phyloP scores from a whole-genome alignment of 2,888 invertebrate genomes.

The Choreutis nemorana region DNA sequence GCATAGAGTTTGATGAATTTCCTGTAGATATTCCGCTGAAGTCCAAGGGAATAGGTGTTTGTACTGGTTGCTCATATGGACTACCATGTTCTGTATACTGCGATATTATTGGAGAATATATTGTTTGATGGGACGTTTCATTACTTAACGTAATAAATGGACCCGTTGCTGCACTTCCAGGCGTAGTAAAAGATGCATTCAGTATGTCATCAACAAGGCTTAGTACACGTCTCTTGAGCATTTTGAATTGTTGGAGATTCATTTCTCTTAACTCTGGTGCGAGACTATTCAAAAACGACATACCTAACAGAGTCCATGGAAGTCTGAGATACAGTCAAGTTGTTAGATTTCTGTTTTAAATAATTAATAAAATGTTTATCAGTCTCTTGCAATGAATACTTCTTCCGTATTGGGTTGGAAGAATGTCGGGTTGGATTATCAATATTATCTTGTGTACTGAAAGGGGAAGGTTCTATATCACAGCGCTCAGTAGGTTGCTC shows the following conservation, averaged over 20 bases:
- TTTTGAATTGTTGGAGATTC: slow-evolving; percentile 17
- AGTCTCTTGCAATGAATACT: slow-evolving; percentile 5
- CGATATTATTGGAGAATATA: slow-evolving; percentile 10
- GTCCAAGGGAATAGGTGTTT: slow-evolving; percentile 8
- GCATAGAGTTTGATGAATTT: slow-evolving; percentile 5
- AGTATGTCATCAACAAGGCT: slow-evolving; percentile 2
- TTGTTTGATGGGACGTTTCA: slow-evolving; percentile 9
- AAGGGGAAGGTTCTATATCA: slow-evolving; percentile 4
- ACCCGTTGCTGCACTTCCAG: slow-evolving; percentile 5
- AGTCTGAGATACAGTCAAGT: slow-evolving; percentile 1
- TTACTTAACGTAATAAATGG: slow-evolving; percentile 9
- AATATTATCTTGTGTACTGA: slow-evolving; percentile 6
- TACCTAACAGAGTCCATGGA: slow-evolving; percentile 6
- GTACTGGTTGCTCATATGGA: slow-evolving; percentile 8
- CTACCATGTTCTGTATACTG: slow-evolving; percentile 9
- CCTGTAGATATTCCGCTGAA: slow-evolving; percentile 7
- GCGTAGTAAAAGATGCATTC: slow-evolving; percentile 6
- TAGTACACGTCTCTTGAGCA: slow-evolving; percentile 17
- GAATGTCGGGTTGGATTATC: slow-evolving; percentile 5
- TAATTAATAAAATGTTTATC: slow-evolving; percentile 6
- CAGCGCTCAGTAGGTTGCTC: slow-evolving; percentile 7
- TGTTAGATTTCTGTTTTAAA: slow-evolving; percentile 3
- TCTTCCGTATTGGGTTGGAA: slow-evolving; percentile 5
- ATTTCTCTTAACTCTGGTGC: slow-evolving; percentile 19
- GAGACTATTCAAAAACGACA: slow-evolving; percentile 15